Evolutionary conservation across 2,797 vertebrate genomes (phyloP).

Genomic region (Urocyon cinereoargenteus): DNA sequence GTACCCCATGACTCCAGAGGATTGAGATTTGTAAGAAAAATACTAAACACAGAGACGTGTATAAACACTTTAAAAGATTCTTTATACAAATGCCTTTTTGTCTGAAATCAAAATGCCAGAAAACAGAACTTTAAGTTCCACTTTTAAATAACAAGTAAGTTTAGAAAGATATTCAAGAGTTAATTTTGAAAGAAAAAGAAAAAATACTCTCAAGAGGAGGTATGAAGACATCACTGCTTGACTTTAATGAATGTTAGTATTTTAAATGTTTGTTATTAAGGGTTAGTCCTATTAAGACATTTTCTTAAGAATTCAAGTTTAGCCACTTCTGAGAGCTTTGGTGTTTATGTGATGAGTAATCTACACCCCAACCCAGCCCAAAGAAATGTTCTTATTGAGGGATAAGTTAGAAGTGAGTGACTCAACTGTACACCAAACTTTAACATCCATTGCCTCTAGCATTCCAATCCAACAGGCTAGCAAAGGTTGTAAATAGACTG

Average conservation of each 20-base stretch:
- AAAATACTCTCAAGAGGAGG: neutral
- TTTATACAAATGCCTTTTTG: constrained; percentile 67
- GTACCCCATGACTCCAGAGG: neutral
- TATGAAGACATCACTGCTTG: constrained; percentile 3
- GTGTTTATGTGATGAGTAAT: neutral
- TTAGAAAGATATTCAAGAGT: constrained; percentile 26
- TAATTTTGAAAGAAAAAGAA: constrained; percentile 17
- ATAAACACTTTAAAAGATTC: constrained; percentile 56
- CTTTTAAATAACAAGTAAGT: constrained; percentile 33
- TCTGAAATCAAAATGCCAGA: constrained; percentile 55
- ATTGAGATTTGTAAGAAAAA: constrained; percentile 64
- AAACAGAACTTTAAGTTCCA: constrained; percentile 31
- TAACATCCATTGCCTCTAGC: neutral
- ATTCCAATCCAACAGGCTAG: neutral
- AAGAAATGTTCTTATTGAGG: neutral
- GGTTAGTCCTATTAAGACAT: neutral
- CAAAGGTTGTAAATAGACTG: neutral
- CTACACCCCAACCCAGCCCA: neutral
- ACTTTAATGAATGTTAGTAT: neutral
- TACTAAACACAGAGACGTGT: constrained; percentile 48
- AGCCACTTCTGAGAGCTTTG: constrained; percentile 20
- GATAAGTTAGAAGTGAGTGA: neutral
- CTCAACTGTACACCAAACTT: neutral
- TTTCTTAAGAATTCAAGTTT: constrained; percentile 33
- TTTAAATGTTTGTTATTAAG: constrained; percentile 43